Evolutionary conservation across 2,888 invertebrate species (phyloP).

Genomic region (Meiosimyza decipiens): DNA sequence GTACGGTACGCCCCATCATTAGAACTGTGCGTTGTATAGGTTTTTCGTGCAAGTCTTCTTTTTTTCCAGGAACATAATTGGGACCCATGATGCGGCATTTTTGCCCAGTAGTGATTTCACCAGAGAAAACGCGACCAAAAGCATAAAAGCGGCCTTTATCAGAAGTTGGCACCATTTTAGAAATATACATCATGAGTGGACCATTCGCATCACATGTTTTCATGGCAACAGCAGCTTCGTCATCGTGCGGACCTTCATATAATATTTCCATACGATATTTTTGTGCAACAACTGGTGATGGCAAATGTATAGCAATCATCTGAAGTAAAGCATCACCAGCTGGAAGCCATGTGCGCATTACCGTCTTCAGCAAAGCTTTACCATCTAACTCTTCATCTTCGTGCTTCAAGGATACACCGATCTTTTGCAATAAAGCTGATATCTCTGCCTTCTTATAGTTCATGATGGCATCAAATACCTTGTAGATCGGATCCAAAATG

Average conservation of each 20-base stretch:
- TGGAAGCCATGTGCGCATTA: conserved; percentile 99
- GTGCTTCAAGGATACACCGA: conserved; percentile 89
- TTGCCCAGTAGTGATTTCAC: conserved; percentile 89
- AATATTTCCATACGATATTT: conserved; percentile 99
- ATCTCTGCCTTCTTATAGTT: conserved; percentile 96
- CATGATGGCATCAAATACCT: conserved; percentile 85
- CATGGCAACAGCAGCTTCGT: conserved; percentile 91
- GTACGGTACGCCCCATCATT: conserved; percentile 99
- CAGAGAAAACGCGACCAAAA: conserved; percentile 99
- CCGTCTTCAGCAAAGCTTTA: conserved; percentile 94
- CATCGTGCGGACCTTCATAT: conserved; percentile 98
- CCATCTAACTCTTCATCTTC: conserved; percentile 98
- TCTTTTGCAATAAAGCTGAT: conserved; percentile 85
- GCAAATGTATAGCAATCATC: conserved; percentile 99
- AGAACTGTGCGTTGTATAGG: conserved; percentile 99
- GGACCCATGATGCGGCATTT: conserved; percentile 99
- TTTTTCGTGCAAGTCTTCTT: conserved; percentile 98
- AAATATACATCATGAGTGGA: conserved; percentile 99
- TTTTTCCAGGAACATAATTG: conserved; percentile 97
- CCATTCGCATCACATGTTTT: conserved; percentile 96
- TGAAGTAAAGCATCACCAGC: conserved; percentile 99
- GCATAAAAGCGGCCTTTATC: conserved; percentile 99
- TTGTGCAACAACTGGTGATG: conserved; percentile 98
- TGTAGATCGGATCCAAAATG: conserved; percentile 98
- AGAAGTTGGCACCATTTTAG: conserved; percentile 99